A percentile compares a stretch with the other conserved stretches of the same genome.
phyloP scores from a whole-genome alignment of 1,140 invertebrate genomes.

The Diuraphis noxia region DNA sequence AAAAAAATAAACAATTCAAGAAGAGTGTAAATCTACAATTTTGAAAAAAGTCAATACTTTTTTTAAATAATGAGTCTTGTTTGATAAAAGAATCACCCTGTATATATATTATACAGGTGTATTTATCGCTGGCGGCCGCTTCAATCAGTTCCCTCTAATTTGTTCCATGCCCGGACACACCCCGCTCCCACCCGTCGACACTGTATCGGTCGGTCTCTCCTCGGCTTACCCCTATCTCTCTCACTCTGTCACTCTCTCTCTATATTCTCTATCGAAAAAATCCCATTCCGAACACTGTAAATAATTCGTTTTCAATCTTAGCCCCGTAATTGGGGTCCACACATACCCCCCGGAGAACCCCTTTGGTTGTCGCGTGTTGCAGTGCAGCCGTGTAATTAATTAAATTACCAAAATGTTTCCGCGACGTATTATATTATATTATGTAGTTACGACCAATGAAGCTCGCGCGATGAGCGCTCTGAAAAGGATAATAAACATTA shows the following conservation, averaged over 20 bases:
- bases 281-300: neutral
- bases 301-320: constrained; percentile 15
- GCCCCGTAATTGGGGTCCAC: constrained; percentile 12
- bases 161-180: neutral
- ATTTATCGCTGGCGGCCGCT: neutral
- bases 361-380: neutral
- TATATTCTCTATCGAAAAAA: neutral
- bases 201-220: neutral
- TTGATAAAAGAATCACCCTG: too few species aligned
- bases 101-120: constrained; percentile 27
- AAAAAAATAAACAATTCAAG: too few species aligned
- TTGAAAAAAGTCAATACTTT: too few species aligned
- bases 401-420: neutral
- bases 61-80: too few species aligned
- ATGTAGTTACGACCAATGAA: too few species aligned
- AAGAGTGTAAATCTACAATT: too few species aligned
- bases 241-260: too few species aligned
- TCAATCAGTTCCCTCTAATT: neutral
- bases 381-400: neutral
- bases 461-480: neutral
- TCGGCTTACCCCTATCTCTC: neutral
- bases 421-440: too few species aligned
- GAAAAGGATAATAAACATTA: neutral
- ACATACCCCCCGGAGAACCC: neutral
- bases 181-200: neutral